Conservation (phyloP, 2,113 vertebrate genomes). For the Thymallus thymallus region DNA sequence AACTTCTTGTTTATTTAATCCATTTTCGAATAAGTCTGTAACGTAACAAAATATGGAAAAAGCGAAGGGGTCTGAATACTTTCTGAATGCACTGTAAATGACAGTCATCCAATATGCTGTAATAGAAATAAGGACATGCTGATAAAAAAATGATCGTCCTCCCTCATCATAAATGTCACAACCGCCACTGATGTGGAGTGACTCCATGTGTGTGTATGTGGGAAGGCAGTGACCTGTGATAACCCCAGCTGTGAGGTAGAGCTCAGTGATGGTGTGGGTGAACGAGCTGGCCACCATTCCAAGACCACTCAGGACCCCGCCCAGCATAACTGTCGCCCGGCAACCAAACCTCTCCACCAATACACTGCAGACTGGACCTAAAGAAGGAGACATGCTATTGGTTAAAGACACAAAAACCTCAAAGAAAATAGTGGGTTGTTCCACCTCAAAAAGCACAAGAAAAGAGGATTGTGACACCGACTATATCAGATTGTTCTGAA, state of each 20-base stretch:
- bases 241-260: slow-evolving; percentile 85
- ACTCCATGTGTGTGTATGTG: slow-evolving; percentile 9
- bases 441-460: background rate
- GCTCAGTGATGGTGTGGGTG: slow-evolving; percentile 78
- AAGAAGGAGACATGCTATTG: slow-evolving; percentile 43
- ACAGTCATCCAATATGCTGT: too few species aligned
- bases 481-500: background rate
- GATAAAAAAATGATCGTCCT: too few species aligned
- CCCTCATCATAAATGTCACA: too few species aligned
- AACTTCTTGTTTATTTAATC: too few species aligned
- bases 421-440: background rate
- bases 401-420: slow-evolving; percentile 17
- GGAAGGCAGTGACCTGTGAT: slow-evolving; percentile 80
- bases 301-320: slow-evolving; percentile 84
- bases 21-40: too few species aligned
- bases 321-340: slow-evolving; percentile 81
- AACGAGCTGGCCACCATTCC: slow-evolving; percentile 89
- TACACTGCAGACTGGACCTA: slow-evolving; percentile 90
- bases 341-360: slow-evolving; percentile 86
- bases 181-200: background rate
- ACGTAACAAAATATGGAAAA: too few species aligned
- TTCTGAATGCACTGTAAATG: too few species aligned
- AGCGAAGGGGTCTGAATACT: too few species aligned
- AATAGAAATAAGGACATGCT: too few species aligned
- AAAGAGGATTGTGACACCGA: too few species aligned